A percentile compares a stretch with the other conserved stretches of the same genome.
phyloP scores from a whole-genome alignment of 2,888 invertebrate species.

The Nysson spinosus region DNA sequence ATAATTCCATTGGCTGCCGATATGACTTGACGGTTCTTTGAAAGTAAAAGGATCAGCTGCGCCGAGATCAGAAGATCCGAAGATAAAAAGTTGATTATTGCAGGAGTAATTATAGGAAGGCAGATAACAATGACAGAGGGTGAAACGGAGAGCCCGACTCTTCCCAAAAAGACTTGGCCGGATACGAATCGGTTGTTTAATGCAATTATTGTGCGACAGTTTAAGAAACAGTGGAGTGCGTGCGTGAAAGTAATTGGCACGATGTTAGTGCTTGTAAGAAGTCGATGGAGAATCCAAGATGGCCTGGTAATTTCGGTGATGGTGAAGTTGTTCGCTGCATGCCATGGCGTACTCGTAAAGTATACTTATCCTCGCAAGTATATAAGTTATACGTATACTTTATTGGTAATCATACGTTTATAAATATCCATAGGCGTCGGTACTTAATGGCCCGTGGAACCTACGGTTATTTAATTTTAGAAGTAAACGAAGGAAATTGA shows the following conservation, averaged over 20 bases:
- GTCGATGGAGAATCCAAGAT: too few species aligned
- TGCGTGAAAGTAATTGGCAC: not conserved
- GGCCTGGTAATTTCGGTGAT: too few species aligned
- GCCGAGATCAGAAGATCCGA: conserved; percentile 7
- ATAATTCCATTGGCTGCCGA: conserved; percentile 19
- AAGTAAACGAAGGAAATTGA: too few species aligned
- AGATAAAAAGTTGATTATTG: conserved; percentile 33
- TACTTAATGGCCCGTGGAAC: too few species aligned
- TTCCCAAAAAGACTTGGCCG: not conserved
- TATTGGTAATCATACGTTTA: too few species aligned
- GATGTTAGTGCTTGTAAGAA: not conserved
- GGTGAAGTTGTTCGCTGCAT: too few species aligned
- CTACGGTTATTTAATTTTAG: too few species aligned
- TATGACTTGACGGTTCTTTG: conserved; percentile 35
- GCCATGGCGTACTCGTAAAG: too few species aligned
- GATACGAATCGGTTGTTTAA: conserved; percentile 41
- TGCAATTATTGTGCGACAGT: conserved; percentile 31
- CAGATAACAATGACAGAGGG: conserved; percentile 44
- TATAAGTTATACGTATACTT: too few species aligned
- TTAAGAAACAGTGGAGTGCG: conserved; percentile 4
- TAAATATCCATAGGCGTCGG: too few species aligned
- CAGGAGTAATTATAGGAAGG: conserved; percentile 28
- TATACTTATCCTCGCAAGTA: too few species aligned
- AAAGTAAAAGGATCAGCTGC: conserved; percentile 33
- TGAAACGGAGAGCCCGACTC: conserved; percentile 3